Evolutionary conservation across 1,140 invertebrate genomes (phyloP), one percentile per base, ranked within the genome.

Genomic region (Streblospio benedicti): DNA sequence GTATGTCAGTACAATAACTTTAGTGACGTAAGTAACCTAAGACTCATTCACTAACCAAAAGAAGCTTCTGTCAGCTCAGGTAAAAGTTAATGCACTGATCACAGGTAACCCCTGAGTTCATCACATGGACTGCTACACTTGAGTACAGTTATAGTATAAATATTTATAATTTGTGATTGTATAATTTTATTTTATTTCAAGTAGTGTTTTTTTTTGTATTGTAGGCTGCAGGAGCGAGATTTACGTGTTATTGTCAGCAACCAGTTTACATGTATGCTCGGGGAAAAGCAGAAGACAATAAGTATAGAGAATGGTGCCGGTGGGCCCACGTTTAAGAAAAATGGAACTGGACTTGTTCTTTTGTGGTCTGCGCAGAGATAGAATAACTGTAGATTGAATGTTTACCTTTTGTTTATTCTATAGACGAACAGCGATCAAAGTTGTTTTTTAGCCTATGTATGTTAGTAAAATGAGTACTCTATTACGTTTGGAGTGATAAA

Each of bases 221-320:
- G n/a, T 64, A 87, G 86, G 65, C 74, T 82, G 50, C 77, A 81
- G 60, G 78, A 78, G 14, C 72, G 72, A 33, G 85, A 88, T 51
- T 67, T 89, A 45, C 81, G 82, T 62, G 85, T 88, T 0, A 86
- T 81, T 27, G 83, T 88, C 0, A 80, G 76, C 52, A 81, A 81
- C 45, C 79, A 77, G 43, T 80, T 87, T 58, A 81, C 84, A 38
- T 88, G 86, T 68, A 87, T 86, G 79, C 73, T 89, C 38, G 87
- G 87, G n/a, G 83, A 84, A 60, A 89, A 89, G 68, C 81, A 80
- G 30, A 80, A 81, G 59, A 71, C 81, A 20, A 75, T 90, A 20
- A 71, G 75, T 30, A 80, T 90, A 9, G 83, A 87, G 68, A 81
- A 84, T 2, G 73, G 76, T 53, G 76, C 82, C 14, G 83, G 84